Base-by-base conservation (phyloP, 2,888 invertebrate species). In the Caenorhabditis zanzibari region DNA sequence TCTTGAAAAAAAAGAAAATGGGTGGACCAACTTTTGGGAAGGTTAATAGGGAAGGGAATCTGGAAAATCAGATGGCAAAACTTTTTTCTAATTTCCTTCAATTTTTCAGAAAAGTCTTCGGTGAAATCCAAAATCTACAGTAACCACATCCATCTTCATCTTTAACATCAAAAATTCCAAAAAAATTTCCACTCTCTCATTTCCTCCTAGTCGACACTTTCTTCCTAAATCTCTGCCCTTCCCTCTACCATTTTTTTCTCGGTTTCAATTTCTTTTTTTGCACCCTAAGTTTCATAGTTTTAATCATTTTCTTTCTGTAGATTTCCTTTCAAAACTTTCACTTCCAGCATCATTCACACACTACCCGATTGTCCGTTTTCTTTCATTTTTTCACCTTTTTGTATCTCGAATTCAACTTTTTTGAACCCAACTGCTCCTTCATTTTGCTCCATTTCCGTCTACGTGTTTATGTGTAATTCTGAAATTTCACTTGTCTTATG, bases 91-190 rank as follows among this genome's bases (percentile, higher is more conserved):
- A 49, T 26, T 12, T 22, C 19, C 41, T 24, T 58, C 12, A 1
- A 32, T 68, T 28, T 84, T 84, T 58, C 80, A 84, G 83, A 47
- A 84, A 76, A 80, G n/a, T 76, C 32, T 84, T 84, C 64, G 83
- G 83, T n/a, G 79, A 84, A 58, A 68, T 84, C 22, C 83, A 84
- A 26, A 84, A 84, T 52, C 64, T 75, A 19, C 75, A 80, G 52
- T 83, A 58, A 75, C 24, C 10, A 26, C 28, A 3, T 26, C 1
- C 28, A 58, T 66, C 19, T 14, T 3, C 22, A 12, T 28, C 19
- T 22, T 54, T 35, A 24, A 47, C 22, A 52, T 10, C 54, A 26
- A 24, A 38, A 35, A 38, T n/a, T 41, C 35, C 19, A 4, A 58
- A 32, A 28, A 3, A 58, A n/a, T n/a, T 49, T 58, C 26, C 41